A percentile compares a stretch with the other conserved stretches of the same genome.
Conservation (phyloP, 2,888 invertebrate species). For the Marronus borbonicus region DNA sequence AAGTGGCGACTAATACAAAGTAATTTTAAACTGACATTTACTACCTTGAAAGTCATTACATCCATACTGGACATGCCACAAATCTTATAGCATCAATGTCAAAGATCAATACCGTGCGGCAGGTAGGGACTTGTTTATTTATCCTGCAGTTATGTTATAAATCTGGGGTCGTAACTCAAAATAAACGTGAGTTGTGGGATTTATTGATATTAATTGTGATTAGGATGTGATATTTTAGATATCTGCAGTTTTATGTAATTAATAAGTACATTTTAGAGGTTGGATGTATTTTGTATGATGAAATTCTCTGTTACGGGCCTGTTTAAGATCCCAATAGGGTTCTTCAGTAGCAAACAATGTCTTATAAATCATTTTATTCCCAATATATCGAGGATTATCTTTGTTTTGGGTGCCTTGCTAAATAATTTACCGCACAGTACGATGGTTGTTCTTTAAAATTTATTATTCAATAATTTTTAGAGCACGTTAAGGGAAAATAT, state of each 20-base stretch:
- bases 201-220: not conserved
- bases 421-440: conserved; percentile 14
- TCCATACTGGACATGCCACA: conserved; percentile 18
- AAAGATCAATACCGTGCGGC: conserved; percentile 32
- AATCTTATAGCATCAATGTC: conserved; percentile 36
- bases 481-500: no score
- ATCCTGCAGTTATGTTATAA: not conserved
- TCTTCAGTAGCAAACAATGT: conserved; percentile 30
- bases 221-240: not conserved
- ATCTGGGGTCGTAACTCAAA: not conserved
- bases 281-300: no score
- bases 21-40: conserved; percentile 41
- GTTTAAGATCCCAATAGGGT: not conserved
- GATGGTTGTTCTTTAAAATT: no score
- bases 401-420: not conserved
- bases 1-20: conserved; percentile 43
- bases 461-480: no score
- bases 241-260: not conserved
- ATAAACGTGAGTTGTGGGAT: not conserved
- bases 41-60: conserved; percentile 31
- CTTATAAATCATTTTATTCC: conserved; percentile 38
- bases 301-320: conserved; percentile 7
- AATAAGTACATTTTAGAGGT: not conserved
- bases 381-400: not conserved
- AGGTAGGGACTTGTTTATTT: conserved; percentile 25